phyloP scores from a whole-genome alignment of 2,113 vertebrate genomes.

The Mobula birostris region DNA sequence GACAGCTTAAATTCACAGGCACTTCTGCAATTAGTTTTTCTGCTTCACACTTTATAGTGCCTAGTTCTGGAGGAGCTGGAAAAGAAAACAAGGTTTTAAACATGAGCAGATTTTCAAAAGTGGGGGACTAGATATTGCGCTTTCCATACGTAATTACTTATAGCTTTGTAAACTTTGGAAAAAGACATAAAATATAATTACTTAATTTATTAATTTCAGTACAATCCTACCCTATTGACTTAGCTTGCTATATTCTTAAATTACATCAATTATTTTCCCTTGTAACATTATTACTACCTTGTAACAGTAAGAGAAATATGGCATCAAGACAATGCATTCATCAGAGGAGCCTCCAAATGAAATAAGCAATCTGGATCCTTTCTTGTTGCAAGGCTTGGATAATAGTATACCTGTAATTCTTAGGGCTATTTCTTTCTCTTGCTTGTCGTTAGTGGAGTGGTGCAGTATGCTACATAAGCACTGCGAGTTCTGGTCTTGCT shows the following conservation, averaged over 20 bases:
- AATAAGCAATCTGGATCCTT: neutral
- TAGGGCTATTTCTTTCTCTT: neutral
- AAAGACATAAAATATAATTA: neutral
- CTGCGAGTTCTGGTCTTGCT: neutral
- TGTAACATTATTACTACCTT: neutral
- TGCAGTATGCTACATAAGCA: constrained; percentile 39
- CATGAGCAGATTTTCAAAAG: neutral
- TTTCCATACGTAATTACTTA: neutral
- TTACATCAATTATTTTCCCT: neutral
- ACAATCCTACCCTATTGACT: neutral
- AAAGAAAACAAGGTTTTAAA: neutral
- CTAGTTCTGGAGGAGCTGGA: constrained; percentile 5
- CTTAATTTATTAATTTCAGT: neutral
- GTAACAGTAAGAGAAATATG: neutral
- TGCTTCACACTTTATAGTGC: neutral
- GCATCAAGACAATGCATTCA: neutral
- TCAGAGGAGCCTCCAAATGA: neutral
- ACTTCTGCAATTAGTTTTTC: neutral
- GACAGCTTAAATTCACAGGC: neutral
- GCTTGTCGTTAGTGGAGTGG: neutral
- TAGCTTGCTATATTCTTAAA: neutral
- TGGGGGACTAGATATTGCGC: neutral
- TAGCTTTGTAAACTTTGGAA: neutral
- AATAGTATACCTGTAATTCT: neutral
- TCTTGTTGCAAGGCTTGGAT: neutral